These are phyloP conservation scores for Orius laevigatus DNA, from an alignment of 1,140 invertebrate genomes.

Conservation along the genomic window DNA sequence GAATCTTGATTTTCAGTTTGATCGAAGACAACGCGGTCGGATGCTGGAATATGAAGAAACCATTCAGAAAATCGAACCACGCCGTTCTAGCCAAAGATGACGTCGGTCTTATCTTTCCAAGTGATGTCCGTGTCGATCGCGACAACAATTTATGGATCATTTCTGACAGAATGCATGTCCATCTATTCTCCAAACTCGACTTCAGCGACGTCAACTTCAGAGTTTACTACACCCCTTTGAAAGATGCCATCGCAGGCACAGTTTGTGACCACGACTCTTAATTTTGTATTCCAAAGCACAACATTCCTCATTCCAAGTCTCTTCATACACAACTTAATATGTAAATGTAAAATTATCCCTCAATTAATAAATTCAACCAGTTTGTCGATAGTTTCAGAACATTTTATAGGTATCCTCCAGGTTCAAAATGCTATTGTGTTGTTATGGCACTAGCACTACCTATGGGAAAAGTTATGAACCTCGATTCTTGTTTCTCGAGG, in stretches of 20 bases:
- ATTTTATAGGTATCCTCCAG: too few species aligned
- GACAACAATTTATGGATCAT: constrained; percentile 51
- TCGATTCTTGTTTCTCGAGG: too few species aligned
- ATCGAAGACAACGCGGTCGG: constrained; percentile 64
- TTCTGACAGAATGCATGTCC: constrained; percentile 62
- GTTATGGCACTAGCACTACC: too few species aligned
- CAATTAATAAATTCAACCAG: too few species aligned
- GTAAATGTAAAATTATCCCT: too few species aligned
- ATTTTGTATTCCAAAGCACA: too few species aligned
- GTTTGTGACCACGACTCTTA: constrained; percentile 40
- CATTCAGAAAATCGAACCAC: constrained; percentile 28
- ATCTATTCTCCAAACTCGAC: constrained; percentile 49
- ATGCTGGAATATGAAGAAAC: constrained; percentile 54
- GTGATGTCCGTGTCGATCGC: constrained; percentile 52
- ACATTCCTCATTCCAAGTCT: too few species aligned
- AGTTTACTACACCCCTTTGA: constrained; percentile 47
- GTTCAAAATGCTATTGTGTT: too few species aligned
- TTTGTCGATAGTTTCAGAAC: too few species aligned
- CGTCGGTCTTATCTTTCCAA: constrained; percentile 54
- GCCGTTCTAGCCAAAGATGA: constrained; percentile 58
- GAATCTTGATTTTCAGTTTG: constrained; percentile 56
- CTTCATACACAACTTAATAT: too few species aligned
- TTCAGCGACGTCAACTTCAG: constrained; percentile 63
- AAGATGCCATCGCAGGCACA: constrained; percentile 45
- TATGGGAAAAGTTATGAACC: too few species aligned